phyloP scores from a whole-genome alignment of 2,888 invertebrate genomes.

The Rotaria sp. region DNA sequence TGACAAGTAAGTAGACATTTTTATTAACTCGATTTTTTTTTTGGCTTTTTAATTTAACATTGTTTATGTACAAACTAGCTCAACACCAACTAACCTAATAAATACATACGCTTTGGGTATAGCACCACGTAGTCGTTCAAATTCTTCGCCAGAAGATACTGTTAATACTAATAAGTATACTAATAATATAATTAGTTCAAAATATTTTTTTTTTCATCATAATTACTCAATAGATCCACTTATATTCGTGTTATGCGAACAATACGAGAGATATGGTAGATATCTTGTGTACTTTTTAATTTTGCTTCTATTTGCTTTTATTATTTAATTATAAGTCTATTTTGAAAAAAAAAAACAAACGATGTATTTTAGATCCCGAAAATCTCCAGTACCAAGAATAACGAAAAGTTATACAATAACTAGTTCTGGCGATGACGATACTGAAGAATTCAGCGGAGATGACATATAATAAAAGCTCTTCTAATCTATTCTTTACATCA shows the following conservation, averaged over 20 bases:
- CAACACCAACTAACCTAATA: background rate
- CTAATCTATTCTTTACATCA: too few relatives aligned
- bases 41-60: background rate
- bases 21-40: too few relatives aligned
- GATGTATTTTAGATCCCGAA: too few relatives aligned
- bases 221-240: background rate
- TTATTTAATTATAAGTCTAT: too few relatives aligned
- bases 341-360: too few relatives aligned
- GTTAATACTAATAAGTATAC: background rate
- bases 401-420: too few relatives aligned
- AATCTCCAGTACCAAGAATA: too few relatives aligned
- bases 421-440: too few relatives aligned
- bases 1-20: background rate
- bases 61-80: background rate
- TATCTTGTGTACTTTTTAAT: background rate
- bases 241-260: background rate
- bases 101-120: background rate
- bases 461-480: too few relatives aligned
- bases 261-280: slow-evolving; percentile 3
- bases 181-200: background rate
- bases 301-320: background rate
- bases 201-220: background rate
- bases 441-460: too few relatives aligned
- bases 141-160: background rate
- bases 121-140: background rate